phyloP scores from a whole-genome alignment of 2,113 vertebrate genomes.

The Myocastor coypus region DNA sequence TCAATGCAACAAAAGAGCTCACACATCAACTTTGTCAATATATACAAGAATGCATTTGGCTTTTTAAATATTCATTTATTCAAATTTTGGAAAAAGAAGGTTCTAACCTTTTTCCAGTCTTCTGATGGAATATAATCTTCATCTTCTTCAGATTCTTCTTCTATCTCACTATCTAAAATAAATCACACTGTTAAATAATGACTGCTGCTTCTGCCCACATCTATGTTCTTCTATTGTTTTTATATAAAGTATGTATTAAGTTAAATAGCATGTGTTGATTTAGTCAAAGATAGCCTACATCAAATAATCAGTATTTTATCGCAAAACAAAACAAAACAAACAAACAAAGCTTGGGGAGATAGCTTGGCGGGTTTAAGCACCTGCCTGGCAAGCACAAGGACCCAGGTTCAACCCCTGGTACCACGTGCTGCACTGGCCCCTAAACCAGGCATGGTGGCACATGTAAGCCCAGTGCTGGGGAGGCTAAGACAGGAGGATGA shows the following conservation, averaged over 20 bases:
- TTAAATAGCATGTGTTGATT: conserved; percentile 24
- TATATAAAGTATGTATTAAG: conserved; percentile 16
- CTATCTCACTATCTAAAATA: conserved; percentile 92
- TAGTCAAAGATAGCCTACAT: conserved; percentile 33
- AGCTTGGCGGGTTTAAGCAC: too few relatives aligned
- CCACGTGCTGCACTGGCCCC: too few relatives aligned
- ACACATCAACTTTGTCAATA: conserved; percentile 54
- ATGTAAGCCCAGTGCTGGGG: too few relatives aligned
- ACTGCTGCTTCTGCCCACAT: conserved; percentile 19
- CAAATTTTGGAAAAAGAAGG: conserved; percentile 58
- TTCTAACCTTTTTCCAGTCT: conserved; percentile 97
- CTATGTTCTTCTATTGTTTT: background rate
- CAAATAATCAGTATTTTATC: conserved; percentile 10
- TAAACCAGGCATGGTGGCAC: too few relatives aligned
- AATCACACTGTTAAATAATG: conserved; percentile 58
- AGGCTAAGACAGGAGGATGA: too few relatives aligned
- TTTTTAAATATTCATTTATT: conserved; percentile 25
- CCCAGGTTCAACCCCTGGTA: too few relatives aligned
- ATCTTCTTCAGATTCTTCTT: conserved; percentile 98
- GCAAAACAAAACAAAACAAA: background rate
- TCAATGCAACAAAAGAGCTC: conserved; percentile 37
- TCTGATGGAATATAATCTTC: conserved; percentile 99
- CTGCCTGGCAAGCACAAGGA: too few relatives aligned
- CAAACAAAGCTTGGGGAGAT: background rate
- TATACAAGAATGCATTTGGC: background rate